Percentiles rank a stretch among this genome's conserved stretches.
Evolutionary conservation across 2,113 vertebrate genomes (phyloP).

Genomic region (Leucoraja erinaceus): DNA sequence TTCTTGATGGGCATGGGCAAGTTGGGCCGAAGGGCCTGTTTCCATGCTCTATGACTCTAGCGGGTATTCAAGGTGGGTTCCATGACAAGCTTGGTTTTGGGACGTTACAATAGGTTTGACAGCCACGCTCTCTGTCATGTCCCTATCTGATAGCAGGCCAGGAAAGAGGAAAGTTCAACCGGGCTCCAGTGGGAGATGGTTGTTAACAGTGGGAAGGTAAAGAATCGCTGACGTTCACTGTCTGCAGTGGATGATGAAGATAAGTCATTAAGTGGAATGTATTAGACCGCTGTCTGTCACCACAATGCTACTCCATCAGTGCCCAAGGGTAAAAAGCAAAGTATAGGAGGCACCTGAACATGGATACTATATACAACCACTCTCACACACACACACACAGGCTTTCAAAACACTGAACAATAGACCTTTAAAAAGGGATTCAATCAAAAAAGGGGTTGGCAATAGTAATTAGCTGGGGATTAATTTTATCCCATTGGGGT

Average conservation of each 20-base stretch:
- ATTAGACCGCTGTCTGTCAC: background rate
- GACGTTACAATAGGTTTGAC: background rate
- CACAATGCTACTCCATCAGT: background rate
- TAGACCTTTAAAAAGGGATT: constrained; percentile 8
- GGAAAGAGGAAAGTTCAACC: background rate
- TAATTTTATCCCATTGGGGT: constrained; percentile 7
- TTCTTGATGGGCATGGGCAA: too few relatives aligned
- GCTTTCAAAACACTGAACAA: background rate
- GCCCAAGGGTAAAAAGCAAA: background rate
- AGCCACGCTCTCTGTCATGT: background rate
- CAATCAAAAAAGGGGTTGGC: background rate
- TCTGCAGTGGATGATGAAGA: background rate
- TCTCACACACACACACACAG: too few relatives aligned
- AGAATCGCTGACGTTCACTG: too few relatives aligned
- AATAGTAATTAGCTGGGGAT: background rate
- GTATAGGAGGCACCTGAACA: background rate
- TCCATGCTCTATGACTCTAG: too few relatives aligned
- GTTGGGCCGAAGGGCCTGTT: too few relatives aligned
- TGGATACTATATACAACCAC: too few relatives aligned
- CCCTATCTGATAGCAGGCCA: background rate
- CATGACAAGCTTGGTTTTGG: background rate
- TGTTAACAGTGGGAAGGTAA: background rate
- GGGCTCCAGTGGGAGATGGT: background rate
- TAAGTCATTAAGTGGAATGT: background rate
- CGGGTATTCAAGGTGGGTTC: background rate